Percentiles rank a stretch among this genome's conserved stretches.
Conservation (phyloP, 2,797 vertebrate species). For the Sorex maritimensis region DNA sequence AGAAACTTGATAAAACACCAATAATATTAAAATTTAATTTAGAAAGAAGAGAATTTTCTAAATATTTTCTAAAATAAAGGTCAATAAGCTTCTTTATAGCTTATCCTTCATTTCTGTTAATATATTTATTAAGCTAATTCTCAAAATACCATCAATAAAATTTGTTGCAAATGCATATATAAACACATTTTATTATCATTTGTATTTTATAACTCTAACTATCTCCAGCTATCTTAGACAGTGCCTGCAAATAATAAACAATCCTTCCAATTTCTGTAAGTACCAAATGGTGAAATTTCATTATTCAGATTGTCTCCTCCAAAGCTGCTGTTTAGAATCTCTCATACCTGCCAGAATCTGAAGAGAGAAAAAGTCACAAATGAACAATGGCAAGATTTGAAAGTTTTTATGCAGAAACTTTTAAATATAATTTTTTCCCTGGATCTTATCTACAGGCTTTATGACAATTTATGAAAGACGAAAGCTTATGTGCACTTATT, state of each 20-base stretch:
- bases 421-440: not conserved
- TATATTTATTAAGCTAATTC: not conserved
- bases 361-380: constrained; percentile 9
- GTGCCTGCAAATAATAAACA: not conserved
- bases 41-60: not conserved
- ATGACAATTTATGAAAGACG: constrained; percentile 43
- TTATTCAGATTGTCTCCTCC: constrained; percentile 23
- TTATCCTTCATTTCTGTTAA: constrained; percentile 18
- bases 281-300: not conserved
- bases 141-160: no score
- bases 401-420: not conserved
- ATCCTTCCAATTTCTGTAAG: not conserved
- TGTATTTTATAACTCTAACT: not conserved
- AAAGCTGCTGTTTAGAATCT: not conserved
- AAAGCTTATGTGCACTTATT: constrained; percentile 11
- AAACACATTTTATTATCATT: not conserved
- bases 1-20: not conserved
- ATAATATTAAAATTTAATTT: constrained; percentile 7
- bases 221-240: not conserved
- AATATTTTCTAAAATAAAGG: not conserved
- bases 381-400: constrained; percentile 16
- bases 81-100: not conserved
- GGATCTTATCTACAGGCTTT: constrained; percentile 26
- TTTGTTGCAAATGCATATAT: not conserved
- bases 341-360: not conserved